Evolutionary conservation across 1,140 invertebrate species (phyloP), one percentile per base, ranked within the genome.

Genomic region (Galleria mellonella): DNA sequence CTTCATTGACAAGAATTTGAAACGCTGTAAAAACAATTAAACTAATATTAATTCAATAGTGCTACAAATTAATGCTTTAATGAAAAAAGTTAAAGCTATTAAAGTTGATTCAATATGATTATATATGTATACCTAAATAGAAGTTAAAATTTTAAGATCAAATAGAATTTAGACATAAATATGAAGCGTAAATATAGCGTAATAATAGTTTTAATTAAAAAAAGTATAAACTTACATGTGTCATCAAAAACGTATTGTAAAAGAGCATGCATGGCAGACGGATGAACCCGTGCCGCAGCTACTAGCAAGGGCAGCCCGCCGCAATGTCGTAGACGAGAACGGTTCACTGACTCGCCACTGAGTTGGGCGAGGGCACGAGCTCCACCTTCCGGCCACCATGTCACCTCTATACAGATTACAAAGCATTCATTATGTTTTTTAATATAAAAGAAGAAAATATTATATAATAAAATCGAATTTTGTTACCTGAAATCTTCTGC

Each of bases 191-290:
- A n/a, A n/a, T n/a, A n/a, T n/a, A n/a, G n/a, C n/a, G n/a, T n/a
- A n/a, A n/a, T n/a, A n/a, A n/a, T n/a, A n/a, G n/a, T n/a, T n/a
- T n/a, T n/a, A n/a, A n/a, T n/a, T n/a, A n/a, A n/a, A n/a, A n/a
- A n/a, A n/a, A n/a, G n/a, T n/a, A n/a, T n/a, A 15, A 37, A 75
- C 62, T 72, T 57, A 87, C 86, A 75, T 27, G 64, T 62, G 38
- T 82, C 76, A 66, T 87, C 83, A 60, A 81, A 87, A 30, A 83
- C 67, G 51, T 83, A 87, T 43, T 77, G 74, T 8, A 87, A 53
- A 4, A 87, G 60, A 17, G 82, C 72, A 32, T 77, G 69, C 61
- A 84, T 56, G 0, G 76, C 67, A 6, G 71, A 38, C 0, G 63
- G 47, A 27, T 65, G 62, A 1, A 60, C 63, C 17, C 62, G 38